A percentile compares a stretch with the other conserved stretches of the same genome.
Evolutionary conservation across 2,113 vertebrate genomes (phyloP).

Genomic region (Cromileptes altivelis): DNA sequence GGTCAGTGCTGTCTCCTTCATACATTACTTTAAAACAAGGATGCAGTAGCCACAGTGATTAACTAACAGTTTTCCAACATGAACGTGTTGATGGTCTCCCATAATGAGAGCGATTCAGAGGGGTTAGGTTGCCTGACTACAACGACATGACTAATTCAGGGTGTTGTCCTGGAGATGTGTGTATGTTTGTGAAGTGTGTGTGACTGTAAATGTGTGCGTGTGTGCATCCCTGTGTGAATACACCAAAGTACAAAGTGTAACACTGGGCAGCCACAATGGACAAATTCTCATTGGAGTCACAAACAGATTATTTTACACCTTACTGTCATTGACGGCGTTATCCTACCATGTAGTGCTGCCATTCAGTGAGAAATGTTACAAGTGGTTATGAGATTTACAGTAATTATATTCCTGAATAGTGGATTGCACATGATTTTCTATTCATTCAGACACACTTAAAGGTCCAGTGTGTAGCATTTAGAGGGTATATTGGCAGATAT

Average conservation of each 20-base stretch:
- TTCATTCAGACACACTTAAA: not conserved
- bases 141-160: constrained; percentile 63
- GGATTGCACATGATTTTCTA: not conserved
- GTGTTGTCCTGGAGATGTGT: constrained; percentile 72
- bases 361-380: not conserved
- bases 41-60: constrained; percentile 45
- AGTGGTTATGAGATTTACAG: not conserved
- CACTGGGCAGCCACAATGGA: constrained; percentile 24
- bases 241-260: constrained; percentile 30
- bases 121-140: constrained; percentile 64
- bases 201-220: constrained; percentile 15
- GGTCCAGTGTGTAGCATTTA: too few relatives aligned
- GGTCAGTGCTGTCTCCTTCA: constrained; percentile 69
- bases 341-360: not conserved
- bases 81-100: constrained; percentile 49
- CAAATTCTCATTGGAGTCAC: constrained; percentile 9
- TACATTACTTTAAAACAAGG: constrained; percentile 36
- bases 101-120: constrained; percentile 49
- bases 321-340: not conserved
- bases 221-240: constrained; percentile 18
- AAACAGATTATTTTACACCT: not conserved
- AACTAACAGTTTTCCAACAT: constrained; percentile 52
- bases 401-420: constrained; percentile 1
- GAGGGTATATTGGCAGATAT: too few relatives aligned
- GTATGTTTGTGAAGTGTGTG: constrained; percentile 43